Evolutionary conservation across 2,113 vertebrate species (phyloP), one percentile per base, ranked within the genome.

Genomic region (Ophiodon elongatus): DNA sequence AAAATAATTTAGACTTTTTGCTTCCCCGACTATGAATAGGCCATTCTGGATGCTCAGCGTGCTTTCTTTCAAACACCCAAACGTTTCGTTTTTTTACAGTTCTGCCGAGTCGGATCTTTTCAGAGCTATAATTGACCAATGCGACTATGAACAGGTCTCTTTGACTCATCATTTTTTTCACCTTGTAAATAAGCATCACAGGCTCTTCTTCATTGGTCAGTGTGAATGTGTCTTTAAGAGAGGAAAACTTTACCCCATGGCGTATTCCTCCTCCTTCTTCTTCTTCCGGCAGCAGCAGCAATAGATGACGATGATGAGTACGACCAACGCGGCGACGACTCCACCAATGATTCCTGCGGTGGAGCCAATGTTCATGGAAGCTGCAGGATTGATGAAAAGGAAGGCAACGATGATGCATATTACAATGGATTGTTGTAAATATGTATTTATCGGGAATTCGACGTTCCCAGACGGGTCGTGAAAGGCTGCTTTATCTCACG

Each of bases 401-500:
- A 25, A 73, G 9, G 60, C 59, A 0, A 31, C 9, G 52, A 11
- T 1, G n/a, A 37, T 19, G 8, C 0, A 19, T 8, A 45, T 64
- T 27, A 59, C 3, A 15, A 71, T 21, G 3, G 19, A 19, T 0
- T 50, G 15, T 17, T 69, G 37, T 8, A 37, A 47, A 62, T 1
- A 60, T 23, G 1, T 10, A 7, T 76, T 59, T 10, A 29, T 11
- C 41, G n/a, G 2, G 5, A 62, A 50, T 19, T 17, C 11, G 17
- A 8, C 35, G 19, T 43, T 62, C 4, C 21, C 21, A 71, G 25
- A 29, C 17, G 37, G 41, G 63, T 50, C 6, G 31, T 23, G 3
- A 57, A 66, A 54, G 59, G 54, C 1, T 1, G 11, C 35, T 21
- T 29, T 43, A 23, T 68, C 97, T 97, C 95, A 98, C 97, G 95